Evolutionary conservation across 2,113 vertebrate species (phyloP), one percentile per base, ranked within the genome.

Genomic region (Podilymbus podiceps): DNA sequence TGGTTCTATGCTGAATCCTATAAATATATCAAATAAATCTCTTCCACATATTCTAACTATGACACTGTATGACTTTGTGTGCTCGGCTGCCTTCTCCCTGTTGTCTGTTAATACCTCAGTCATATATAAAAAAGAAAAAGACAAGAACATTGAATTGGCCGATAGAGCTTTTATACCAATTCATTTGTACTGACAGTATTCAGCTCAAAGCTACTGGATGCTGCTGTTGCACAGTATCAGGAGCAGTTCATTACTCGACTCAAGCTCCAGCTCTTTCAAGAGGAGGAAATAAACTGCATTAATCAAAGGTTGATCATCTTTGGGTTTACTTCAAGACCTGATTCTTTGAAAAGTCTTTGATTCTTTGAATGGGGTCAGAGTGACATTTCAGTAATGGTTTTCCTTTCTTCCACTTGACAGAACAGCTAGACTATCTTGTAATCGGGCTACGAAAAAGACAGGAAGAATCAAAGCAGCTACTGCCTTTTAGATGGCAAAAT

Each of bases 341-440:
- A 83, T 73, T 88, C 80, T 91, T 75, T 91, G 69, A 84, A 92
- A 96, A 83, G 59, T 80, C 94, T 93, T 85, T 87, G 73, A 78
- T 96, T 94, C 77, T 89, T 82, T 88, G 66, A 95, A 89, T 78
- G 15, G 40, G 73, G 67, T 88, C 79, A 90, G 90, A 93, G 46
- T 90, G 83, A 94, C 95, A 88, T 94, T 88, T 83, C 75, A 58
- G 53, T 76, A 96, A 90, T 80, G 49, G 75, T 76, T 90, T 93
- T 88, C 52, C 46, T 93, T 83, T 94, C 67, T 95, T 96, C 63
- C 27, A 42, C 82, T 85, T 88, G 76, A 60, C 58, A 94, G 85
- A 94, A 52, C 58, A 92, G 23, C 53, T 53, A 85, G 55, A 55
- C 72, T 77, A 50, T 83, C 68, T 74, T 84, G 76, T 86, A 93